Percentiles rank a stretch among this genome's conserved stretches.
These are phyloP conservation scores for Rhabdomys pumilio DNA, from an alignment of 2,797 vertebrate genomes.

Conservation along the genomic window DNA sequence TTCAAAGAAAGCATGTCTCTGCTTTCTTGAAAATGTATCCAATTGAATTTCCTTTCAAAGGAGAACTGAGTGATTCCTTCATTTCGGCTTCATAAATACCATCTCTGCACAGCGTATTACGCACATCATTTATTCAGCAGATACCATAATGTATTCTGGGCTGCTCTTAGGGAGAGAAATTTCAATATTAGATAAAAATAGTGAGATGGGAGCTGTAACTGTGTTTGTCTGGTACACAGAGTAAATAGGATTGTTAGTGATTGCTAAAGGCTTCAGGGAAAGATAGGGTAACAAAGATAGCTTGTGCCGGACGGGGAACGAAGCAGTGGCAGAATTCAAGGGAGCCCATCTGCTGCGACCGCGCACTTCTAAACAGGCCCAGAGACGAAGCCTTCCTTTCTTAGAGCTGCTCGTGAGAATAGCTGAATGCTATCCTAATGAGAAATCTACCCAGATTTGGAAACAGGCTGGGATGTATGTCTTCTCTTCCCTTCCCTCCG, in stretches of 20 bases:
- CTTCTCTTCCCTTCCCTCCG: neutral
- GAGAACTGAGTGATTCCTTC: constrained; percentile 81
- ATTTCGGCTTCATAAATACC: constrained; percentile 79
- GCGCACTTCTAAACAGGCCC: constrained; percentile 40
- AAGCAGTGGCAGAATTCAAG: constrained; percentile 19
- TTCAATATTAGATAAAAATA: constrained; percentile 89
- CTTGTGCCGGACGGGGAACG: neutral
- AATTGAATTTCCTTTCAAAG: constrained; percentile 82
- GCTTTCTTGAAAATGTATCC: constrained; percentile 76
- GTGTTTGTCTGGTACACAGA: constrained; percentile 80
- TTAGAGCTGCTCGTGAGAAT: constrained; percentile 63
- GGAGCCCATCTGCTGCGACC: constrained; percentile 58
- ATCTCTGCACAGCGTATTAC: constrained; percentile 71
- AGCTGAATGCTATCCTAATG: constrained; percentile 84
- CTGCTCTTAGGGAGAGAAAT: constrained; percentile 85
- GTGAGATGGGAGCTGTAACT: constrained; percentile 77
- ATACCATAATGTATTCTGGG: constrained; percentile 88
- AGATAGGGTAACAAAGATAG: constrained; percentile 77
- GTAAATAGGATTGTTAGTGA: constrained; percentile 86
- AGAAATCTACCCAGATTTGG: constrained; percentile 79
- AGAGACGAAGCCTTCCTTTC: constrained; percentile 4
- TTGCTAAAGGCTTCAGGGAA: constrained; percentile 76
- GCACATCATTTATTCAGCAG: constrained; percentile 87
- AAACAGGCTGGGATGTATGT: constrained; percentile 32
- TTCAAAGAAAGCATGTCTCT: constrained; percentile 50